A percentile compares a stretch with the other conserved stretches of the same genome.
Conservation (phyloP, 2,113 vertebrate species). For the Oplegnathus fasciatus region DNA sequence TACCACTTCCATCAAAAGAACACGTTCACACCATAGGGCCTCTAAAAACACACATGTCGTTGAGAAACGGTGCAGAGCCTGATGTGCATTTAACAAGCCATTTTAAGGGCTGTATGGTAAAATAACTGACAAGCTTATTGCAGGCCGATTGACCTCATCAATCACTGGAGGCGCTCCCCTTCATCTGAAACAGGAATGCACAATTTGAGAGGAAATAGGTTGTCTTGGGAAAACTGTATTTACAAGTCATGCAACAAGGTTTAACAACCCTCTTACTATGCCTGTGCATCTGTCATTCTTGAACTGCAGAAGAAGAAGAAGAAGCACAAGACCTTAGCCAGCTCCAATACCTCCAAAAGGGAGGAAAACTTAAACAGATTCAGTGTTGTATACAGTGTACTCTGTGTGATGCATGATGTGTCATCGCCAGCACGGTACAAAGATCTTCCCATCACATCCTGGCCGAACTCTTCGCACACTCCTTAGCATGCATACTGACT, state of each 20-base stretch:
- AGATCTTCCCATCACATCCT: constrained; percentile 22
- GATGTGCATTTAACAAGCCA: constrained; percentile 71
- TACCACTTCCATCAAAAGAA: constrained; percentile 36
- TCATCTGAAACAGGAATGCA: constrained; percentile 33
- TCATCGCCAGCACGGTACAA: constrained; percentile 36
- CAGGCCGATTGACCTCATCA: constrained; percentile 73
- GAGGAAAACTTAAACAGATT: constrained; percentile 48
- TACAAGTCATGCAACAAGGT: constrained; percentile 15
- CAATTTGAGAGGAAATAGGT: constrained; percentile 44
- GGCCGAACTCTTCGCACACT: constrained; percentile 44
- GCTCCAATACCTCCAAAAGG: constrained; percentile 29
- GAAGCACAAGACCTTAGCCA: background rate
- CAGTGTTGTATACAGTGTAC: constrained; percentile 55
- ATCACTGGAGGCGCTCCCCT: constrained; percentile 39
- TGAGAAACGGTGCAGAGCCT: constrained; percentile 27
- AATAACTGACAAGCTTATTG: constrained; percentile 59
- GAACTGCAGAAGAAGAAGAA: constrained; percentile 8
- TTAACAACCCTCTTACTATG: background rate
- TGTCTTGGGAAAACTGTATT: constrained; percentile 33
- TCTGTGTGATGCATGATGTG: constrained; percentile 64
- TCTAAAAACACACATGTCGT: constrained; percentile 16
- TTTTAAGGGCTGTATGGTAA: constrained; percentile 56
- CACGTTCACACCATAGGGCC: constrained; percentile 3
- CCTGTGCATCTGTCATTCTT: background rate
- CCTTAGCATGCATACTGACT: constrained; percentile 30